A percentile compares a stretch with the other conserved stretches of the same genome.
Conservation (phyloP, 2,113 vertebrate species). For the Pyxicephalus adspersus region DNA sequence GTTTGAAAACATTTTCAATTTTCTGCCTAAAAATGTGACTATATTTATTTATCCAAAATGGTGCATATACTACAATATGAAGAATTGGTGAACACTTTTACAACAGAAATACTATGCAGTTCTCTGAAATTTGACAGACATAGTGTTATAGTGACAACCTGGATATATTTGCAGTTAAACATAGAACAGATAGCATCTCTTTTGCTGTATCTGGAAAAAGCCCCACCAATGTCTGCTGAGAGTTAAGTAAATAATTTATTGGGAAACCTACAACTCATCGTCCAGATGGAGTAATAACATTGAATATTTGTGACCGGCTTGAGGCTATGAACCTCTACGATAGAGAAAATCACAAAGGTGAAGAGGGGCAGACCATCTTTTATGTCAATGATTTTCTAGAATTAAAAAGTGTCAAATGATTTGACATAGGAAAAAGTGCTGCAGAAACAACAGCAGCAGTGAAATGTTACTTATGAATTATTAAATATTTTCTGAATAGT, state of each 20-base stretch:
- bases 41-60: no score
- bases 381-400: slow-evolving; percentile 8
- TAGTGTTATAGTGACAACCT: no score
- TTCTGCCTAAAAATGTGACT: no score
- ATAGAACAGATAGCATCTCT: no score
- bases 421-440: slow-evolving; percentile 20
- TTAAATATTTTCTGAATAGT: slow-evolving; percentile 35
- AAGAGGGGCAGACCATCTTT: not conserved
- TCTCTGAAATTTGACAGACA: no score
- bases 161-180: no score
- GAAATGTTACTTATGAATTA: slow-evolving; percentile 42
- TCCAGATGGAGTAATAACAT: not conserved
- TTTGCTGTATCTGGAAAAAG: no score
- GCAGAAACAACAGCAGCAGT: slow-evolving; percentile 30
- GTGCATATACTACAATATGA: no score
- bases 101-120: no score
- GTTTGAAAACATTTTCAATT: no score
- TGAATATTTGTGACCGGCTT: slow-evolving; percentile 5
- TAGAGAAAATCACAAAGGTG: not conserved
- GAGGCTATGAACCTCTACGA: not conserved
- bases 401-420: slow-evolving; percentile 34
- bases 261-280: not conserved
- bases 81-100: no score
- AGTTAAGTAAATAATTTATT: not conserved
- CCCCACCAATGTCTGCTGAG: not conserved